Evolutionary conservation across 2,797 vertebrate species (phyloP), one percentile per base, ranked within the genome.

Genomic region (Halcyon leucocephala): DNA sequence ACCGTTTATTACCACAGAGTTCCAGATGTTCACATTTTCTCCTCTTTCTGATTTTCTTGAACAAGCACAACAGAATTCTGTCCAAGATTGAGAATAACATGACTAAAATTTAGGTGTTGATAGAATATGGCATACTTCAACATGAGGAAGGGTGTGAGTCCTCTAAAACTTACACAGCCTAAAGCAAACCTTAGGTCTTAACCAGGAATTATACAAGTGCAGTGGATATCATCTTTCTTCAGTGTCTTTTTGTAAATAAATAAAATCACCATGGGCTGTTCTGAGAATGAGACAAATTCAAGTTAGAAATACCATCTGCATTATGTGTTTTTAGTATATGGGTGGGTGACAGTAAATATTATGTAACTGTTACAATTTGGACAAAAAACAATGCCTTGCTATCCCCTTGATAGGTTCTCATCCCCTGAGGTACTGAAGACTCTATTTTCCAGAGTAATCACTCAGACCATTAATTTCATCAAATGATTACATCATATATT

Each of bases 301-400:
- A 61, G 12, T 88, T 69, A 82, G 65, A 48, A 95, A 88, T 94
- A 72, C 89, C 80, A 90, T 52, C 87, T 86, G 86, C 57, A 78
- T 94, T 92, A 92, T 82, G 90, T 91, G 54, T 24, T 78, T 62
- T 93, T 77, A 73, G 46, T 93, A 42, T 65, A 93, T 79, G 95
- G 95, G 95, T 90, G 91, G 92, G 57, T 97, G 95, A 70, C 55
- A 93, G 81, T 65, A 88, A 83, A 65, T 90, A 37, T 93, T 96
- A 90, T 62, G 89, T 89, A 97, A 92, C 80, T 74, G 9, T 52
- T 82, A 61, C 37, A 37, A 71, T 85, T 95, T 97, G 91, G 80
- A 89, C 82, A 81, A 84, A 93, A 92, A 61, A 4, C 49, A 61
- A 3, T 92, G 82, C 26, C n/a, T 91, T 96, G 28, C 81, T 95